Evolutionary conservation across 2,797 vertebrate genomes (phyloP).

Genomic region (Danio tinwini): DNA sequence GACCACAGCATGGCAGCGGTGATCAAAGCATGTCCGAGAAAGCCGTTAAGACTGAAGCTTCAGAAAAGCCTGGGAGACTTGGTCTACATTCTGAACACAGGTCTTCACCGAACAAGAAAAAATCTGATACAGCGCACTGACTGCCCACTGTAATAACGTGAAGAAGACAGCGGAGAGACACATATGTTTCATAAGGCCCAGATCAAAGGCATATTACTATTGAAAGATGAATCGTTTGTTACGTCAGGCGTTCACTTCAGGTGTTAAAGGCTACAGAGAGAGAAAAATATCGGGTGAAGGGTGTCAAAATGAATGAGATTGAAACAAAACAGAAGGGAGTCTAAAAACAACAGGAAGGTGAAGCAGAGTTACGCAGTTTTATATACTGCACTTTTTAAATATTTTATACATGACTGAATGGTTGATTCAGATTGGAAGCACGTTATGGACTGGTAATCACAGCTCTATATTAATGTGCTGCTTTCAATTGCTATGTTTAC

Average conservation of each 20-base stretch:
- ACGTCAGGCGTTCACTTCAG: not conserved
- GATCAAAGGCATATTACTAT: constrained; percentile 44
- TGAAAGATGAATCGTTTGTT: constrained; percentile 5
- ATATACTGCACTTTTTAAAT: not conserved
- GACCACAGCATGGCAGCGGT: constrained; percentile 24
- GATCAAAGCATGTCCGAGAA: constrained; percentile 23
- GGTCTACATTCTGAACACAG: constrained; percentile 12
- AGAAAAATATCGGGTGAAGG: not conserved
- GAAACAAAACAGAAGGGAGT: not conserved
- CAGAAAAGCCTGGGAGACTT: constrained; percentile 23
- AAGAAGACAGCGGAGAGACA: constrained; percentile 34
- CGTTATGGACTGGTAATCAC: too few species aligned
- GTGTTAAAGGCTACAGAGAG: not conserved
- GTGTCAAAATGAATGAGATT: not conserved
- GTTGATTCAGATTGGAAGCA: too few species aligned
- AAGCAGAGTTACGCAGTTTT: not conserved
- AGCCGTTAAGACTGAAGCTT: constrained; percentile 16
- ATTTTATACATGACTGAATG: too few species aligned
- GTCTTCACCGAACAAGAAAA: not conserved
- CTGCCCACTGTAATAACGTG: constrained; percentile 36
- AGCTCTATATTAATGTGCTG: too few species aligned
- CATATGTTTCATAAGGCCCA: constrained; percentile 49
- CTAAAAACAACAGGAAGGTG: not conserved
- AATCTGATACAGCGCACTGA: not conserved
- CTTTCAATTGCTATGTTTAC: too few species aligned